Percentiles rank a stretch among this genome's conserved stretches.
Conservation (phyloP, 2,888 invertebrate species). For the Callyntrura sp. region DNA sequence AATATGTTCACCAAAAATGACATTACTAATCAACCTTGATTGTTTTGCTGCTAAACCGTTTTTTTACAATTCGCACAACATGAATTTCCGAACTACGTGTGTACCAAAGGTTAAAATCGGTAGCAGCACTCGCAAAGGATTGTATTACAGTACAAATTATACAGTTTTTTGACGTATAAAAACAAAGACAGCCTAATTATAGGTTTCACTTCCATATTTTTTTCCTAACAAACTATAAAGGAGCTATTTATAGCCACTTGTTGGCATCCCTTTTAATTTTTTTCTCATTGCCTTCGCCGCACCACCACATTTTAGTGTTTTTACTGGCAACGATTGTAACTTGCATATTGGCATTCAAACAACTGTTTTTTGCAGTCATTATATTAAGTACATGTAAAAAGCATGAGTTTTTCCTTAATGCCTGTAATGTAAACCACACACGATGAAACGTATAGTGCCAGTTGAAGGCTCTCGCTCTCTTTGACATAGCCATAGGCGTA, state of each 20-base stretch:
- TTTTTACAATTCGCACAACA: too few relatives aligned
- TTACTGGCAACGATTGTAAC: conserved; percentile 42
- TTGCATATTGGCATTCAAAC: conserved; percentile 41
- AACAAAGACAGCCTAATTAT: conserved; percentile 40
- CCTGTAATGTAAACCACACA: conserved; percentile 39
- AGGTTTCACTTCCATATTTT: conserved; percentile 29
- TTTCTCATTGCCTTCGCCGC: conserved; percentile 31
- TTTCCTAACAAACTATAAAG: conserved; percentile 7
- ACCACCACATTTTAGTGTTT: conserved; percentile 33
- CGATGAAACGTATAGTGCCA: not conserved
- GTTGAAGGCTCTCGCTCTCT: too few relatives aligned
- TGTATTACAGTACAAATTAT: too few relatives aligned
- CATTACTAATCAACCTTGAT: too few relatives aligned
- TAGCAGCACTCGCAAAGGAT: too few relatives aligned
- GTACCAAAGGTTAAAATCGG: too few relatives aligned
- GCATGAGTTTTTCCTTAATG: not conserved
- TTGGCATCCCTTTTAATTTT: conserved; percentile 62
- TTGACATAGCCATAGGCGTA: too few relatives aligned
- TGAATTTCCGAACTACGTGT: too few relatives aligned
- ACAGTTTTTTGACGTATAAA: too few relatives aligned
- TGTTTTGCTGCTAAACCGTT: too few relatives aligned
- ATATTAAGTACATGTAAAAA: not conserved
- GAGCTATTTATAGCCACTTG: conserved; percentile 76
- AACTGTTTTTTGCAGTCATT: conserved; percentile 9
- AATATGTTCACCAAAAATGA: too few relatives aligned